These are phyloP conservation scores for Bombylius major DNA, from an alignment of 2,888 invertebrate species.

Conservation along the genomic window DNA sequence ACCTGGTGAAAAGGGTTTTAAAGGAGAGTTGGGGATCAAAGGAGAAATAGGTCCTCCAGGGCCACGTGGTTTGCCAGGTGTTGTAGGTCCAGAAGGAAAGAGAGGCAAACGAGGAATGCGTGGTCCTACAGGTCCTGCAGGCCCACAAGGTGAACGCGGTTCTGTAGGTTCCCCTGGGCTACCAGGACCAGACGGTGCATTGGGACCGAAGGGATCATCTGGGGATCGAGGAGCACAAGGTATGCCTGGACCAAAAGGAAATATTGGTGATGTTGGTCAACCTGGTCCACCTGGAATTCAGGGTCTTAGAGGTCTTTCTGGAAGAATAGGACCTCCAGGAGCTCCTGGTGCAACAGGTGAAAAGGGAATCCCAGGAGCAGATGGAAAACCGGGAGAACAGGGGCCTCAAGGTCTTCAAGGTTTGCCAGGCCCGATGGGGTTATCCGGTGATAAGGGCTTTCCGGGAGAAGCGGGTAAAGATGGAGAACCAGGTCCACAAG, in stretches of 20 bases:
- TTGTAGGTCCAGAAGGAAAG: slow-evolving; percentile 61
- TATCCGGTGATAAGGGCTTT: slow-evolving; percentile 34
- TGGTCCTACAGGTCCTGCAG: slow-evolving; percentile 61
- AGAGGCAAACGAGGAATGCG: slow-evolving; percentile 66
- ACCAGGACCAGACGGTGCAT: slow-evolving; percentile 64
- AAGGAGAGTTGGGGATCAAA: slow-evolving; percentile 65
- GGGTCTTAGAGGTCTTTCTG: slow-evolving; percentile 49
- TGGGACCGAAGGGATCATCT: slow-evolving; percentile 61
- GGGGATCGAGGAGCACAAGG: slow-evolving; percentile 63
- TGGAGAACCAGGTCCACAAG: slow-evolving; percentile 36
- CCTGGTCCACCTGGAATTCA: slow-evolving; percentile 45
- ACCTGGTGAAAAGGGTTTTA: slow-evolving; percentile 66
- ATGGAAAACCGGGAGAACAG: slow-evolving; percentile 46
- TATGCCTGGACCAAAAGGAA: slow-evolving; percentile 48
- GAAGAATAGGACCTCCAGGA: slow-evolving; percentile 57
- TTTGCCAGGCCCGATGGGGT: slow-evolving; percentile 44
- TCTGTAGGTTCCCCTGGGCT: slow-evolving; percentile 42
- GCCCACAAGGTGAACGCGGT: slow-evolving; percentile 60
- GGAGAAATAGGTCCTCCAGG: slow-evolving; percentile 63
- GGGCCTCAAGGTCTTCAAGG: slow-evolving; percentile 53
- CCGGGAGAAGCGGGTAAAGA: slow-evolving; percentile 34
- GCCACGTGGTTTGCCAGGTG: slow-evolving; percentile 62
- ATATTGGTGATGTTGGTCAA: slow-evolving; percentile 45
- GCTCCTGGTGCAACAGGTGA: slow-evolving; percentile 59
- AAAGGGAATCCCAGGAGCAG: slow-evolving; percentile 64